Conservation (phyloP, 1,140 invertebrate genomes). For the Drepana arcuata region DNA sequence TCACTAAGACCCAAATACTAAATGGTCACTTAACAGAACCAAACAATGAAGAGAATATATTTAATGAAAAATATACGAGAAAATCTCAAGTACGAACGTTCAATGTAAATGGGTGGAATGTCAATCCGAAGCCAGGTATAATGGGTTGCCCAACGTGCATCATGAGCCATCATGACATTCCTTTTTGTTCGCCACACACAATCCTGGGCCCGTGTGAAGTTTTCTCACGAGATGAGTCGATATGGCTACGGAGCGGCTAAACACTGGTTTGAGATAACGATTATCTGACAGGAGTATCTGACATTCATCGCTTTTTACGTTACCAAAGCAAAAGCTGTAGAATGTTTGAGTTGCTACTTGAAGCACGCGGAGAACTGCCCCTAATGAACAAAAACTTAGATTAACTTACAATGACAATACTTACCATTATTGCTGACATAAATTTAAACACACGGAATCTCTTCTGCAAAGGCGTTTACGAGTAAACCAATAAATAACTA, state of each 20-base stretch:
- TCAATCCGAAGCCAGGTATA: slow-evolving; percentile 37
- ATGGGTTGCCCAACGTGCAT: slow-evolving; percentile 51
- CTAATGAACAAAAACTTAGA: too few species aligned
- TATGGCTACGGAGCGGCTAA: slow-evolving; percentile 39
- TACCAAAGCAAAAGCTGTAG: too few species aligned
- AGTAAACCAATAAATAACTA: too few species aligned
- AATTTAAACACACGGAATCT: too few species aligned
- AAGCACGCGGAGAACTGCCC: too few species aligned
- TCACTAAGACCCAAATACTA: too few species aligned
- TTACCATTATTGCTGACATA: too few species aligned
- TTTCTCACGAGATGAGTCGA: slow-evolving; percentile 41
- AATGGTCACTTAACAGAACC: slow-evolving; percentile 4
- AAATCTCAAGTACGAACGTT: slow-evolving; percentile 47
- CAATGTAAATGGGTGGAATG: slow-evolving; percentile 51
- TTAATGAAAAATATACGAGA: slow-evolving; percentile 24
- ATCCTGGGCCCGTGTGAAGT: slow-evolving; percentile 44
- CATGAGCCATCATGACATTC: slow-evolving; percentile 64
- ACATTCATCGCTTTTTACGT: too few species aligned
- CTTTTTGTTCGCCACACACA: slow-evolving; percentile 53
- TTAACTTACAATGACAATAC: too few species aligned
- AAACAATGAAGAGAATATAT: slow-evolving; percentile 28
- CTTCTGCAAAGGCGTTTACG: too few species aligned
- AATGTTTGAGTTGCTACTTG: too few species aligned
- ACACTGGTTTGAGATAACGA: slow-evolving; percentile 41
- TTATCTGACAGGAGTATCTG: too few species aligned